A percentile compares a stretch with the other conserved stretches of the same genome.
These are phyloP conservation scores for Pachyrhynchus sulphureomaculatus DNA, from an alignment of 1,140 invertebrate genomes.

Conservation along the genomic window DNA sequence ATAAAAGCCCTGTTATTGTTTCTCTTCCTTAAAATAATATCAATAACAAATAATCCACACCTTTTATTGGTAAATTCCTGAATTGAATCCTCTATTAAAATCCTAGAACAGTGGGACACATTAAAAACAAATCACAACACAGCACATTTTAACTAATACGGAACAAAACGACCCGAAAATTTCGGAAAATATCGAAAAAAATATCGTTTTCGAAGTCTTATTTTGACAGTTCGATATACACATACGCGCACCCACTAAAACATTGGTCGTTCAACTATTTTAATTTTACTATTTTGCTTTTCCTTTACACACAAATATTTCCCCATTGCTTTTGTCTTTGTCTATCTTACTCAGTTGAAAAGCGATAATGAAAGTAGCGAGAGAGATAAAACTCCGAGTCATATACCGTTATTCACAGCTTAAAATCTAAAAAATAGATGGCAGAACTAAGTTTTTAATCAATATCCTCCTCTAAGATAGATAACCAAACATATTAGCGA, in stretches of 20 bases:
- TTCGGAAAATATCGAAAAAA: conserved; percentile 1
- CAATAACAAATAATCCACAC: conserved; percentile 24
- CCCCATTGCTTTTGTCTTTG: neutral
- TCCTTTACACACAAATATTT: conserved; percentile 15
- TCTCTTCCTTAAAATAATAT: conserved; percentile 4
- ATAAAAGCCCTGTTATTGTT: conserved; percentile 8
- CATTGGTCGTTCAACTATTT: conserved; percentile 36
- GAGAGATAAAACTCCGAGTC: conserved; percentile 12
- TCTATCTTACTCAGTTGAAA: neutral
- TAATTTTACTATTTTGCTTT: conserved; percentile 23
- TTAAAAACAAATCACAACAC: conserved; percentile 25
- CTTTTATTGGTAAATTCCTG: conserved; percentile 17
- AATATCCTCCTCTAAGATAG: neutral
- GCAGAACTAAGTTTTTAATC: neutral
- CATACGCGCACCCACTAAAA: conserved; percentile 32
- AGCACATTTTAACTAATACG: conserved; percentile 15
- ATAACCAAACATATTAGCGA: too few species aligned
- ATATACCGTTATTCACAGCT: neutral
- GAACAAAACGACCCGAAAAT: conserved; percentile 6
- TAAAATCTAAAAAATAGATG: neutral
- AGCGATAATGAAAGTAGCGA: neutral
- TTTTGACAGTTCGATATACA: conserved; percentile 35
- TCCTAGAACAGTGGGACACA: neutral
- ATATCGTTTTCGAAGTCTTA: conserved; percentile 5
- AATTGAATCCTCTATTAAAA: conserved; percentile 3